Evolutionary conservation across 2,888 invertebrate species (phyloP).

Genomic region (Heterodera filipjevi): DNA sequence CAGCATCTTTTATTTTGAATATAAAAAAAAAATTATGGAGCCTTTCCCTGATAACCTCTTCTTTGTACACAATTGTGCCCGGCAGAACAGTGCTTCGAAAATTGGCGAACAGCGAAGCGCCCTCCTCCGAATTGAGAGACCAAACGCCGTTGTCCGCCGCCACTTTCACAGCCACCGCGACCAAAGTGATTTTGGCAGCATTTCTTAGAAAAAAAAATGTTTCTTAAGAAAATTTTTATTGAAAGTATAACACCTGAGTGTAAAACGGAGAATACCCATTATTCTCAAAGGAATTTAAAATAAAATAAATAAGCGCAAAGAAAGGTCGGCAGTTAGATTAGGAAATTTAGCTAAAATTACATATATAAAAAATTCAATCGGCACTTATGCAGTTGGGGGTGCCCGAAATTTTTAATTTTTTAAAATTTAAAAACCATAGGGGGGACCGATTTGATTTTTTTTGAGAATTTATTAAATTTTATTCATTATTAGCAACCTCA

Average conservation of each 20-base stretch:
- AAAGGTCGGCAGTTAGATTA: no score
- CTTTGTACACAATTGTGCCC: conserved; percentile 20
- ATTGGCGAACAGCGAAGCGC: conserved; percentile 14
- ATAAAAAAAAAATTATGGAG: no score
- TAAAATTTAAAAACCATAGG: no score
- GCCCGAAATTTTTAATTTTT: no score
- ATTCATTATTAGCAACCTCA: no score
- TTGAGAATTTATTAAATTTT: no score
- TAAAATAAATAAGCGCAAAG: neutral
- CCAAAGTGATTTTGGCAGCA: neutral
- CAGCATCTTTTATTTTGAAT: no score
- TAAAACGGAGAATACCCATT: neutral
- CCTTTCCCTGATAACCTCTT: conserved; percentile 21
- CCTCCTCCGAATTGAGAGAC: conserved; percentile 17
- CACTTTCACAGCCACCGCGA: neutral
- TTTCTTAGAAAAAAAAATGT: neutral
- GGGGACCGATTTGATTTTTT: no score
- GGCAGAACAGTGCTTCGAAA: conserved; percentile 12
- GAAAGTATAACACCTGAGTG: neutral
- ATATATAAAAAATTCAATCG: no score
- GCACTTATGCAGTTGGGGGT: no score
- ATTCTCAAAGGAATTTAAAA: neutral
- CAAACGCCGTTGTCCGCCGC: conserved; percentile 26
- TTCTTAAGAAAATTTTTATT: neutral
- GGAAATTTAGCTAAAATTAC: no score